Base-by-base conservation (phyloP, 2,797 vertebrate genomes). In the Myotis myotis region DNA sequence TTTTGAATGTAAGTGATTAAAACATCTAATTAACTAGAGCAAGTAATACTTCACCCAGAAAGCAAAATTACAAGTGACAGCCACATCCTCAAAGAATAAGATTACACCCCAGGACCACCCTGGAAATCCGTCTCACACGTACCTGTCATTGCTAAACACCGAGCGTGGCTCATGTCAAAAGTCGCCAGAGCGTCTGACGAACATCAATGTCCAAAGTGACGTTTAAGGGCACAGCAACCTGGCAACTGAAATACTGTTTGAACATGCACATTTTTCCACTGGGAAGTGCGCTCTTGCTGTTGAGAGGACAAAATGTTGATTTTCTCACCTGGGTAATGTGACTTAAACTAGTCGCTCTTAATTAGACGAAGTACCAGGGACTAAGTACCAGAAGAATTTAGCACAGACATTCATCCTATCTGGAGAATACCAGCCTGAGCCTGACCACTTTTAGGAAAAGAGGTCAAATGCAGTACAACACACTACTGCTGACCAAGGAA, bases 61-160 rank as follows among this genome's bases (percentile, higher is more conserved):
- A 88, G 75, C 74, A 94, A 89, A 91, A 72, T 95, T 94, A 93
- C 30, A 91, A 95, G 87, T 85, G 87, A 93, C 76, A 84, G 60
- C 33, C 89, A 85, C 79, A 91, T 84, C 81, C 20, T 89, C 4
- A 1, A 97, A 75, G 80, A 91, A 79, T 83, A 87, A 84, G 92
- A 70, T 74, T 82, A 89, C 49, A n/a, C 38, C 19, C 71, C 33
- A 60, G 66, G 87, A 57, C n/a, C 20, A 88, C 92, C 20, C 79
- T 91, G 53, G 17, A 96, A 94, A 94, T 89, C 70, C 92, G 71
- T 87, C 76, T 80, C 38, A 8, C n/a, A 91, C 15, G 23, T 93
- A 49, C 75, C 68, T 91, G 72, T 93, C 68, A 23, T 20, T 0
- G 16, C 55, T 89, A 91, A 95, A 78, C 68, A 78, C 19, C 53